Base-by-base conservation (phyloP, 2,888 invertebrate species). In the Archips xylosteana region DNA sequence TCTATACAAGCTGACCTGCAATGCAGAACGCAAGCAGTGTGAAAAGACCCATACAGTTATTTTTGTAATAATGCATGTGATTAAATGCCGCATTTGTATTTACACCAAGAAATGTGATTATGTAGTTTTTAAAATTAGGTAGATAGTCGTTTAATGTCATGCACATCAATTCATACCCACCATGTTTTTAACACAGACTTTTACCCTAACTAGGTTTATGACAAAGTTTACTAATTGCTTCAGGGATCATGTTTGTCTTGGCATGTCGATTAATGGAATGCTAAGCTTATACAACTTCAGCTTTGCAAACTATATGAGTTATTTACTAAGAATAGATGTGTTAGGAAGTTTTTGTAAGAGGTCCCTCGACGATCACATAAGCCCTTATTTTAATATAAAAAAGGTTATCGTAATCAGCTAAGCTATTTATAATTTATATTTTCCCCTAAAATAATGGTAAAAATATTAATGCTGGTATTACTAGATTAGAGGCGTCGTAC, bases 211-310 rank as follows among this genome's bases (percentile, higher is more conserved):
- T 23, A 4, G 5, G 36, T 47, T n/a, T 4, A 13, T n/a, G 13
- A 49, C 49, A 32, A 70, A 70, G 51, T 65, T 15, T 32, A 34
- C 60, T 74, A 74, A 70, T 70, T 36, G 65, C 59, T 70, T 54
- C 42, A 51, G 69, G 39, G 54, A 61, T 36, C n/a, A 42, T 70
- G 70, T 69, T 34, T 65, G 45, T 70, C 65, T 74, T 74, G 23
- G 15, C 2, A 70, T 51, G 45, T 45, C 34, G 42, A 69, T 15
- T 70, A 74, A 74, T 74, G 65, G 74, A 65, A 12, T 6, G 12
- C 54, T 68, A 62, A 64, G 63, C 64, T 69, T 32, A 9, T 3
- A 15, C 34, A 45, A 51, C 36, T n/a, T 60, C n/a, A 36, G 47
- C 12, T 57, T 10, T 32, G 12, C 60, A 9, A n/a, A 39, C 10